Percentiles rank a stretch among this genome's conserved stretches.
These are phyloP conservation scores for Pogonocichla stellata DNA, from an alignment of 2,113 vertebrate species.

Conservation along the genomic window DNA sequence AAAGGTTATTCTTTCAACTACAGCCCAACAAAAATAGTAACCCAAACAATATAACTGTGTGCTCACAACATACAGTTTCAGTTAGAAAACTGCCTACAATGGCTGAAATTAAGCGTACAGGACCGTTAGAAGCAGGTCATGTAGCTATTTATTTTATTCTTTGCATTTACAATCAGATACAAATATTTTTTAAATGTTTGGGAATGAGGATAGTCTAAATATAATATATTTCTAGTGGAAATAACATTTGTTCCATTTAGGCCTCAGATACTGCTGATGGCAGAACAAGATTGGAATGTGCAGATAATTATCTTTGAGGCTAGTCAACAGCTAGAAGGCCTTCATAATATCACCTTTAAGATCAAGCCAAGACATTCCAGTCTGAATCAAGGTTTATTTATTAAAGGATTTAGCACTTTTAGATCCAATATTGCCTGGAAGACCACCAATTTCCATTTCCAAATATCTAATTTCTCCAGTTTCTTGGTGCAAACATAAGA, in stretches of 20 bases:
- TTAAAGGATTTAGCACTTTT: slow-evolving; percentile 82
- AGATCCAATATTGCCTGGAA: slow-evolving; percentile 78
- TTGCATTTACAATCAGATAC: neutral
- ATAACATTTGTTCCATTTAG: slow-evolving; percentile 61
- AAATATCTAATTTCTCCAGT: slow-evolving; percentile 79
- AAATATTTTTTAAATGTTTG: slow-evolving; percentile 32
- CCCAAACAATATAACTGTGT: neutral
- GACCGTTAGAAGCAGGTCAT: neutral
- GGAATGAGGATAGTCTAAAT: slow-evolving; percentile 43
- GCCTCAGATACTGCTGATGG: slow-evolving; percentile 60
- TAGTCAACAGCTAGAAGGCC: slow-evolving; percentile 71
- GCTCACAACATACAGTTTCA: neutral
- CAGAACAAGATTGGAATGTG: slow-evolving; percentile 73
- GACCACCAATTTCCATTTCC: slow-evolving; percentile 78
- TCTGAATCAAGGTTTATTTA: slow-evolving; percentile 81
- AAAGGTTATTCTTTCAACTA: neutral
- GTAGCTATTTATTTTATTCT: neutral
- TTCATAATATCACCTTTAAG: slow-evolving; percentile 76
- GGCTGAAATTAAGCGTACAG: neutral
- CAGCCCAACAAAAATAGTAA: neutral
- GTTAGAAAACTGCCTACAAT: neutral
- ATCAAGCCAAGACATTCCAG: slow-evolving; percentile 85
- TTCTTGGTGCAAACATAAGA: slow-evolving; percentile 64
- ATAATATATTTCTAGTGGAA: slow-evolving; percentile 52
- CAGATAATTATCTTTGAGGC: slow-evolving; percentile 78